Conservation (phyloP, 2,113 vertebrate genomes). For the Gasterosteus nipponicus region DNA sequence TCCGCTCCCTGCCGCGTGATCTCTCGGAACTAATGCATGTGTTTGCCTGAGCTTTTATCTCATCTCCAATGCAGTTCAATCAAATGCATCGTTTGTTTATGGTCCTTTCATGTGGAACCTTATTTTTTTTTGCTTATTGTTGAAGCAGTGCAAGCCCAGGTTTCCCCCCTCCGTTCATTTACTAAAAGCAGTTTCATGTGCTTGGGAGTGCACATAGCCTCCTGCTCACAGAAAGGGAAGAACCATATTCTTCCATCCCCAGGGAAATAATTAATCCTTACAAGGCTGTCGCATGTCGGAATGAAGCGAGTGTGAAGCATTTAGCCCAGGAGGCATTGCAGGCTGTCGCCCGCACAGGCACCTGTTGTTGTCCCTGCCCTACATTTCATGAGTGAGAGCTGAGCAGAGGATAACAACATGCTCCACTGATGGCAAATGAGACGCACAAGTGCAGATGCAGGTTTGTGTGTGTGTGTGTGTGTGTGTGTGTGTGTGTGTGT, state of each 20-base stretch:
- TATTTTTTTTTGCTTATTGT: slow-evolving; percentile 38
- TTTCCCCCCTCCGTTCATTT: slow-evolving; percentile 51
- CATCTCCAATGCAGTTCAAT: slow-evolving; percentile 65
- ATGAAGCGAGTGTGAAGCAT: slow-evolving; percentile 83
- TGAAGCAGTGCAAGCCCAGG: slow-evolving; percentile 45
- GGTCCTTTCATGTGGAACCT: slow-evolving; percentile 66
- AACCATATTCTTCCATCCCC: slow-evolving; percentile 76
- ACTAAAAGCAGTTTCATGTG: slow-evolving; percentile 66
- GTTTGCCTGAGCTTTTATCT: slow-evolving; percentile 72
- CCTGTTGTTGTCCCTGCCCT: slow-evolving; percentile 84
- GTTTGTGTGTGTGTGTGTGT: slow-evolving; percentile 27
- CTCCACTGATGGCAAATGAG: slow-evolving; percentile 78
- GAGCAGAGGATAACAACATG: slow-evolving; percentile 81
- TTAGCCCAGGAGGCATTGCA: slow-evolving; percentile 83
- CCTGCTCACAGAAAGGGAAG: slow-evolving; percentile 70
- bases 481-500: background rate
- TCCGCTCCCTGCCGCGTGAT: slow-evolving; percentile 73
- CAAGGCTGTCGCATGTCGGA: slow-evolving; percentile 83
- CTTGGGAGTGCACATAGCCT: slow-evolving; percentile 62
- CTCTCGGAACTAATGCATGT: slow-evolving; percentile 70
- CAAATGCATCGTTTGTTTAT: slow-evolving; percentile 69
- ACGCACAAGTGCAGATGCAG: slow-evolving; percentile 73
- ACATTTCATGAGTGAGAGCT: slow-evolving; percentile 77
- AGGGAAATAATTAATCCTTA: slow-evolving; percentile 85
- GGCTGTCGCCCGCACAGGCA: slow-evolving; percentile 82